Evolutionary conservation across 37 sponge, comb jelly and placozoan genomes (phyloP), one percentile per base, ranked within the genome.

Genomic region (Crambe crambe): DNA sequence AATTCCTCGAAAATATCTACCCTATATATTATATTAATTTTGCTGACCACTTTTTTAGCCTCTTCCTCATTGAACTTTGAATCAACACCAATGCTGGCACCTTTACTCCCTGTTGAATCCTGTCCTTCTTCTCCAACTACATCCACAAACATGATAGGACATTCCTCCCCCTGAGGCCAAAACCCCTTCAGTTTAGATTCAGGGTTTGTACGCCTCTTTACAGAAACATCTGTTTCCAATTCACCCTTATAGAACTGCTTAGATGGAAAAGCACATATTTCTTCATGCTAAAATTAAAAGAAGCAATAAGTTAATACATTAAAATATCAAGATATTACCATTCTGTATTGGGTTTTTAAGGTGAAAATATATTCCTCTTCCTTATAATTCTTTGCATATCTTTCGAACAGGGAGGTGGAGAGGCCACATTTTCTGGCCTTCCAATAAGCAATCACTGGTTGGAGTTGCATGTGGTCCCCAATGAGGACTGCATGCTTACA

Each of bases 381-480:
- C 21, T 78, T 29, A n/a, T n/a, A n/a, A n/a, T n/a, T n/a, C n/a
- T n/a, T n/a, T n/a, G 73, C 80, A 80, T 87, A 92, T 32, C 92
- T 67, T 54, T 92, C 58, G 80, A 92, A 92, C 26, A 92, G 73
- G 35, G 92, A 92, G n/a, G 68, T 76, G 23, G 62, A 29, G 1
- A 92, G 88, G 3, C 89, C 92, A 70, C 58, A 74, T 25, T 80
- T 68, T 57, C 47, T 68, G 58, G 92, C 92, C 32, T 73, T 74
- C 1, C 36, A 15, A 35, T 83, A 78, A 2, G 78, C 74, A 40
- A 89, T 79, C 29, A 89, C 75, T 37, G 89, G 89, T 43, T 87
- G 88, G 23, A 92, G 71, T 26, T 90, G 91, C 41, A 80, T 80
- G 83, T 90, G 91, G 59, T 90, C 91, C 37, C 91, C 91, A 59